Conservation (phyloP, 2,113 vertebrate species). For the Apodemus sylvaticus region DNA sequence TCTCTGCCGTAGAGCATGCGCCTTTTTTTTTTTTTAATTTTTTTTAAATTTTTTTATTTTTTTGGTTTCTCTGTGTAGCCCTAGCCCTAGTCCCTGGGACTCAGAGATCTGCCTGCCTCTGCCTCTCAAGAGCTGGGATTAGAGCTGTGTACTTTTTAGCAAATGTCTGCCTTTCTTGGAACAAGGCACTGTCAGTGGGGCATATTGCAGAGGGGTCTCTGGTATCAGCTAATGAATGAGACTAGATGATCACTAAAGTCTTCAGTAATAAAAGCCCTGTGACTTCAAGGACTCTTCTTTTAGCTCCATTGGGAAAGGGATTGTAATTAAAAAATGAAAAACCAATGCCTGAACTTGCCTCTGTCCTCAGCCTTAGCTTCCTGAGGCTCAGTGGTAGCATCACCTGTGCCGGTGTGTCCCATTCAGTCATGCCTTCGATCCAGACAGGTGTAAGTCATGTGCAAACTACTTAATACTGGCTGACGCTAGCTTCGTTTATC, state of each 20-base stretch:
- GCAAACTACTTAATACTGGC: background rate
- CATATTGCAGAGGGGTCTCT: background rate
- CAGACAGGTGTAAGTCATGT: slow-evolving; percentile 10
- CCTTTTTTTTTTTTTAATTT: background rate
- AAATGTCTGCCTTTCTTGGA: background rate
- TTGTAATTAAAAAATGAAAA: background rate
- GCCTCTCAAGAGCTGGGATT: background rate
- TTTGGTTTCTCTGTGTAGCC: background rate
- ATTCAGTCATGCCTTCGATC: background rate
- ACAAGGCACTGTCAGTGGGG: background rate
- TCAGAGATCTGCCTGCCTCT: background rate
- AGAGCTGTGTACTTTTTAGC: background rate
- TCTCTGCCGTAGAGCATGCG: background rate
- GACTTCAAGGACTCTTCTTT: slow-evolving; percentile 7
- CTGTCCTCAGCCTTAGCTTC: background rate
- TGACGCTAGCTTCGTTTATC: slow-evolving; percentile 30
- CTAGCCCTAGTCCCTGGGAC: background rate
- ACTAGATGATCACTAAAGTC: background rate
- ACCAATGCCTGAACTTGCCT: background rate
- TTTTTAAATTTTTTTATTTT: background rate
- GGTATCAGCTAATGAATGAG: background rate
- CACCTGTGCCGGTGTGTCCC: background rate
- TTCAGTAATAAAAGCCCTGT: background rate
- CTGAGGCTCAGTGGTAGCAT: background rate
- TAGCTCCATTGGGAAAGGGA: background rate